Evolutionary conservation across 2,888 invertebrate genomes (phyloP).

Genomic region (Megaustenia siamemsis): DNA sequence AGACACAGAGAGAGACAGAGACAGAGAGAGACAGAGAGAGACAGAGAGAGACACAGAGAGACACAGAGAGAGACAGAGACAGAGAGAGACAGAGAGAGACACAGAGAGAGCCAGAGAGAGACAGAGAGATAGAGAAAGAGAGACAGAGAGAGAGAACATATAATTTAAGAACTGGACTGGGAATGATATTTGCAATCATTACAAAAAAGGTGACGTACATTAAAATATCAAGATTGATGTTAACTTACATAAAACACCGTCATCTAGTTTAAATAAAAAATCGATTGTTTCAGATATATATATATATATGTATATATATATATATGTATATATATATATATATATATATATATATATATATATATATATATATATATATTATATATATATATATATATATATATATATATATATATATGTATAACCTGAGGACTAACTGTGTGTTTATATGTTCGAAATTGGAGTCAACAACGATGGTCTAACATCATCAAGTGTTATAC

Average conservation of each 20-base stretch:
- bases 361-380: neutral
- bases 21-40: neutral
- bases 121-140: neutral
- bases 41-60: neutral
- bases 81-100: conserved; percentile 36
- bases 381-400: neutral
- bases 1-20: neutral
- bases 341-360: neutral
- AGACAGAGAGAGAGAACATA: neutral
- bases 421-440: too few species aligned
- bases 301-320: neutral
- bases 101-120: neutral
- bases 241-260: neutral
- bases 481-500: too few species aligned
- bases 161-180: too few species aligned
- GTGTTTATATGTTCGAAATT: too few species aligned
- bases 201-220: too few species aligned
- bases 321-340: too few species aligned
- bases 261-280: neutral
- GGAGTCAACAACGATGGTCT: too few species aligned
- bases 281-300: neutral
- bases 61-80: conserved; percentile 40
- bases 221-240: too few species aligned
- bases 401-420: neutral
- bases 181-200: too few species aligned